Evolutionary conservation across 2,888 invertebrate species (phyloP).

Genomic region (Emmelina monodactyla): DNA sequence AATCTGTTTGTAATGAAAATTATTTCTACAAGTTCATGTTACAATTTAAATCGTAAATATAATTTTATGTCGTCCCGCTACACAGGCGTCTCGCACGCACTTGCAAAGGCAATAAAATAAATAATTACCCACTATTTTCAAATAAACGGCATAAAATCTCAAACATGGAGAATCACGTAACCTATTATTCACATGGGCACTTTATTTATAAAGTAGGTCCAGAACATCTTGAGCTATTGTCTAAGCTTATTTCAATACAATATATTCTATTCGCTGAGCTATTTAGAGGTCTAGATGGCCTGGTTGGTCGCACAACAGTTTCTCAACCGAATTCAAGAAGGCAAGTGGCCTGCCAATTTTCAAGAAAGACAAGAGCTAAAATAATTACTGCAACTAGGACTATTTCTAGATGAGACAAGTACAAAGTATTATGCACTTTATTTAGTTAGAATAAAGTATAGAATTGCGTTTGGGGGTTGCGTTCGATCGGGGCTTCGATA

Average conservation of each 20-base stretch:
- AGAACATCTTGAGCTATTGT: constrained; percentile 25
- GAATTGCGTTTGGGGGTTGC: no score
- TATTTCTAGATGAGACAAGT: constrained; percentile 43
- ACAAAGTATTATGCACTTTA: no score
- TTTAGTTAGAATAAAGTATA: constrained; percentile 57
- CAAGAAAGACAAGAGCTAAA: constrained; percentile 66
- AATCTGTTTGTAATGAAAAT: no score
- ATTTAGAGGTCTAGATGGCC: constrained; percentile 25
- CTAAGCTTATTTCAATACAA: neutral
- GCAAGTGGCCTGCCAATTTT: constrained; percentile 64
- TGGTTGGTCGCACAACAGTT: constrained; percentile 50
- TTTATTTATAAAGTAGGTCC: constrained; percentile 56
- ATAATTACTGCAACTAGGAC: constrained; percentile 63
- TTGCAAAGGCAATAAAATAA: no score
- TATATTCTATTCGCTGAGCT: neutral
- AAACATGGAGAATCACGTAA: no score
- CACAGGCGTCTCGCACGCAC: no score
- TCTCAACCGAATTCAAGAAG: constrained; percentile 63
- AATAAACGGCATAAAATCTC: no score
- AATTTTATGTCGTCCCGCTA: no score
- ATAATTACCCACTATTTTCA: no score
- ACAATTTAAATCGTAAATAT: no score
- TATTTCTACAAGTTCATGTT: no score
- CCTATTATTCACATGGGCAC: constrained; percentile 58
- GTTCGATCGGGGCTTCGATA: no score